Evolutionary conservation across 2,113 vertebrate genomes (phyloP).

Genomic region (Misgurnus mizolepis): DNA sequence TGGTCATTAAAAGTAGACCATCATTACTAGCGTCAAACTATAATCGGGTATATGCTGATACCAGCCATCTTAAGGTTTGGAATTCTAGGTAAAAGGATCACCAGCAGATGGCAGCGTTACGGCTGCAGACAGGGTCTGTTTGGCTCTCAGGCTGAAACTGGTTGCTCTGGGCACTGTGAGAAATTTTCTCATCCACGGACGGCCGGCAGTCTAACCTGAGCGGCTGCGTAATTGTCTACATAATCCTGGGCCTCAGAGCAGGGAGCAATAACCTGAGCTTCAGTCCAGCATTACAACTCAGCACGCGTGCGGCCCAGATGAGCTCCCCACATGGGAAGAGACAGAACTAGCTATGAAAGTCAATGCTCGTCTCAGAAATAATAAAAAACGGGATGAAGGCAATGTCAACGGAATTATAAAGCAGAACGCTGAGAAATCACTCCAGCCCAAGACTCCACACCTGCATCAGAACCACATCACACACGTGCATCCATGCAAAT

Average conservation of each 20-base stretch:
- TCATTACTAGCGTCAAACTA: neutral
- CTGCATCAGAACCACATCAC: neutral
- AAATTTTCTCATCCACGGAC: neutral
- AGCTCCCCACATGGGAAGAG: slow-evolving; percentile 44
- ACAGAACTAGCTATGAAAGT: slow-evolving; percentile 55
- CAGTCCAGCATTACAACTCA: neutral
- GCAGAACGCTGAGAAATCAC: slow-evolving; percentile 40
- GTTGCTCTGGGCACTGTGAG: slow-evolving; percentile 21
- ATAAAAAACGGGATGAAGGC: slow-evolving; percentile 44
- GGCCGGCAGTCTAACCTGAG: slow-evolving; percentile 29
- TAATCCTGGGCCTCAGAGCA: slow-evolving; percentile 34
- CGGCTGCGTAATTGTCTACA: slow-evolving; percentile 32
- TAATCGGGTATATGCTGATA: neutral
- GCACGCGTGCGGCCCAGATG: slow-evolving; percentile 19
- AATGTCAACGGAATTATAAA: slow-evolving; percentile 46
- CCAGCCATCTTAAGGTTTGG: neutral
- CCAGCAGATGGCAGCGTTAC: slow-evolving; percentile 38
- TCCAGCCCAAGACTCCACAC: neutral
- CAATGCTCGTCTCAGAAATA: slow-evolving; percentile 54
- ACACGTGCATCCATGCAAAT: neutral
- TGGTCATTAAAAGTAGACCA: neutral
- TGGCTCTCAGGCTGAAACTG: slow-evolving; percentile 37
- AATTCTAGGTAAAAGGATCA: neutral
- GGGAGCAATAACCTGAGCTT: slow-evolving; percentile 6
- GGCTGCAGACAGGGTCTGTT: slow-evolving; percentile 13